Conservation (phyloP, 2,113 vertebrate genomes). For the Aix galericulata region DNA sequence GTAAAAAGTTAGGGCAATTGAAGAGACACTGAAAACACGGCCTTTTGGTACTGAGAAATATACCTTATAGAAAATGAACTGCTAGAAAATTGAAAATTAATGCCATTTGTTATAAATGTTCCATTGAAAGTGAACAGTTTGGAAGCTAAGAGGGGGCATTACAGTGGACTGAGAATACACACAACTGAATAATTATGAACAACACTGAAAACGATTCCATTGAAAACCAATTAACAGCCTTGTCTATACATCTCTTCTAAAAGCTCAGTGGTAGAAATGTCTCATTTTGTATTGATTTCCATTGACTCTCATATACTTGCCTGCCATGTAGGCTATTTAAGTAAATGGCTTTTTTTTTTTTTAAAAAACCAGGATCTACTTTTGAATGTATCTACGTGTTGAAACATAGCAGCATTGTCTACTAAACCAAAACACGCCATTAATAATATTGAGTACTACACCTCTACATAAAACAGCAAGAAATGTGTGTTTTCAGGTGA, state of each 20-base stretch:
- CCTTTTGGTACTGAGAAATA: not conserved
- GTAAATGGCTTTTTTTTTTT: not conserved
- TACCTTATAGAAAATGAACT: not conserved
- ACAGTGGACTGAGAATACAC: not conserved
- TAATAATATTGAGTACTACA: not conserved
- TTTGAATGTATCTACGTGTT: slow-evolving; percentile 15
- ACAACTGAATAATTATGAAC: slow-evolving; percentile 14
- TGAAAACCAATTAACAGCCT: slow-evolving; percentile 40
- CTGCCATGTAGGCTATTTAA: slow-evolving; percentile 58
- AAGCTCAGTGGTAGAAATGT: slow-evolving; percentile 31
- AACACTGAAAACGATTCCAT: not conserved
- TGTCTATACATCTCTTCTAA: slow-evolving; percentile 39
- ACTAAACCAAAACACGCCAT: slow-evolving; percentile 16
- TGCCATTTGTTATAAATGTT: not conserved
- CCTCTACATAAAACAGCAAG: not conserved
- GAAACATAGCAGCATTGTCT: slow-evolving; percentile 29
- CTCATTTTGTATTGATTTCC: slow-evolving; percentile 63
- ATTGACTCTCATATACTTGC: slow-evolving; percentile 28
- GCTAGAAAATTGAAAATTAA: not conserved
- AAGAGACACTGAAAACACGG: not conserved
- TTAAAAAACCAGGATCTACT: not conserved
- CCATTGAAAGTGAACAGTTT: not conserved
- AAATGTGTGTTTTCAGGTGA: not conserved
- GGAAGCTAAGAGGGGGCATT: not conserved
- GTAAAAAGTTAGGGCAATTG: not conserved